phyloP scores from a whole-genome alignment of 2,888 invertebrate genomes.

The Helleia helle region DNA sequence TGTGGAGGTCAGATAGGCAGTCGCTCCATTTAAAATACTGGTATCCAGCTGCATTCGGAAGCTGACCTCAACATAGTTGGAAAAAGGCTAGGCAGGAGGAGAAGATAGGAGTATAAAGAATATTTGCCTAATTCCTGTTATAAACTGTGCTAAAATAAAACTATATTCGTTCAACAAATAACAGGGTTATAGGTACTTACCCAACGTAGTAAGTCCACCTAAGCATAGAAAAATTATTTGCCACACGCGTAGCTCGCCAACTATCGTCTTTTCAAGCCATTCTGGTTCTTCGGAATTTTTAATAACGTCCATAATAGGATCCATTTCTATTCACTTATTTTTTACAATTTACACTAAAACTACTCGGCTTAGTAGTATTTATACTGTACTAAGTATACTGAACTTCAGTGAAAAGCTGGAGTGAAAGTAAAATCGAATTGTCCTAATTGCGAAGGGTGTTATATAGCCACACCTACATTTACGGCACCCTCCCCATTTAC shows the following conservation, averaged over 20 bases:
- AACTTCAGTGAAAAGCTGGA: neutral
- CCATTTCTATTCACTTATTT: slow-evolving; percentile 32
- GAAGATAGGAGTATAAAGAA: too few species aligned
- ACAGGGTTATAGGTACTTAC: slow-evolving; percentile 72
- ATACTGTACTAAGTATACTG: slow-evolving; percentile 1
- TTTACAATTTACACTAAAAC: slow-evolving; percentile 11
- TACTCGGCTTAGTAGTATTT: slow-evolving; percentile 10
- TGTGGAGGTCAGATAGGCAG: too few species aligned
- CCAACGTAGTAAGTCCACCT: slow-evolving; percentile 75
- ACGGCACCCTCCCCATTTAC: slow-evolving; percentile 42
- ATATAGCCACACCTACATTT: slow-evolving; percentile 50
- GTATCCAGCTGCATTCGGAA: too few species aligned
- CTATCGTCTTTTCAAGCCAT: slow-evolving; percentile 82
- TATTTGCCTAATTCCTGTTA: too few species aligned
- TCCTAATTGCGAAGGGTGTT: slow-evolving; percentile 58
- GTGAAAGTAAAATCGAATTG: slow-evolving; percentile 42
- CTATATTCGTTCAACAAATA: too few species aligned
- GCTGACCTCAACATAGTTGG: too few species aligned
- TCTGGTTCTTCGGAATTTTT: slow-evolving; percentile 71
- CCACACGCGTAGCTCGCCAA: slow-evolving; percentile 85
- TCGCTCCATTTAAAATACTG: too few species aligned
- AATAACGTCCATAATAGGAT: slow-evolving; percentile 53
- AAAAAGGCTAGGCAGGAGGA: too few species aligned
- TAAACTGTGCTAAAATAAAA: too few species aligned
- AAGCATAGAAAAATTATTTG: slow-evolving; percentile 84